These are phyloP conservation scores for Excalfactoria chinensis DNA, from an alignment of 2,113 vertebrate species.

Conservation along the genomic window DNA sequence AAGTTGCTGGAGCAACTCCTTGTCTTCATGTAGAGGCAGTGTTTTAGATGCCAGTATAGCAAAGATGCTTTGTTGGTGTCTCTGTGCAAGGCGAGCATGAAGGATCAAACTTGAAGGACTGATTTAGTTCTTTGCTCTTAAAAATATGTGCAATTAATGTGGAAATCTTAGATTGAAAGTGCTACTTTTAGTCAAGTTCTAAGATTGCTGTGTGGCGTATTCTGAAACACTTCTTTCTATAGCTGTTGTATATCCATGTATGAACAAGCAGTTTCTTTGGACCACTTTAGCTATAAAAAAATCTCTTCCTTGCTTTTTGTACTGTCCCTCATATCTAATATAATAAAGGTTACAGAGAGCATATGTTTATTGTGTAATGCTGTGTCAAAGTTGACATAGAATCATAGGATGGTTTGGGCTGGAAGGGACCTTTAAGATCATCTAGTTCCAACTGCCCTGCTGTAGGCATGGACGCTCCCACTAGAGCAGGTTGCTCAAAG, in stretches of 20 bases:
- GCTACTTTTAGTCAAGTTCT: neutral
- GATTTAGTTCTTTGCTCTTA: neutral
- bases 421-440: no score
- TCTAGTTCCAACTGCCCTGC: no score
- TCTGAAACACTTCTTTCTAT: neutral
- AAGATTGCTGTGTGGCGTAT: neutral
- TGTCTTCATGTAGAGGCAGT: neutral
- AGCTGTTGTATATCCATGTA: neutral
- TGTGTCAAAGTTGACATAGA: neutral
- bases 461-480: no score
- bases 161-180: neutral
- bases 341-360: neutral
- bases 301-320: neutral
- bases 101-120: neutral
- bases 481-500: no score
- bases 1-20: neutral
- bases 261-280: neutral
- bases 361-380: neutral
- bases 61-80: neutral
- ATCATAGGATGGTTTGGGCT: no score
- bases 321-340: neutral
- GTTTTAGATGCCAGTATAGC: neutral
- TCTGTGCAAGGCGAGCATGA: neutral
- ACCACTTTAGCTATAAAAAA: neutral
- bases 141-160: neutral